A percentile compares a stretch with the other conserved stretches of the same genome.
Conservation (phyloP, 2,113 vertebrate species). For the Ammodramus savannarum region DNA sequence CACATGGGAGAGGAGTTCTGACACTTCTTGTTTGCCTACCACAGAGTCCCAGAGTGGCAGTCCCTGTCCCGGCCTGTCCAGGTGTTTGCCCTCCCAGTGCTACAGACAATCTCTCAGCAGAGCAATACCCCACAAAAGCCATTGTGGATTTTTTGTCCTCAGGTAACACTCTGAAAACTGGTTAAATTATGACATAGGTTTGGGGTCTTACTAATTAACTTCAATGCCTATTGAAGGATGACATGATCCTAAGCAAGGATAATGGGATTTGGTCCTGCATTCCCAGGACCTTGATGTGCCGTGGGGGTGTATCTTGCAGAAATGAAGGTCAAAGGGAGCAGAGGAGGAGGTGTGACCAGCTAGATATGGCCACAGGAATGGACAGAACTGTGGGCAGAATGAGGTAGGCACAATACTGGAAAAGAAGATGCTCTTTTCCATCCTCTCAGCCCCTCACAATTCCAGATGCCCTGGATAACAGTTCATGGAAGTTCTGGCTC, state of each 20-base stretch:
- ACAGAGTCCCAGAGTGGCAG: not conserved
- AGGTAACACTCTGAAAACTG: not conserved
- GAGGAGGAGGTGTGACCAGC: not conserved
- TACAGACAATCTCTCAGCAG: not conserved
- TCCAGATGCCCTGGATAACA: not conserved
- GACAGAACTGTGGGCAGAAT: not conserved
- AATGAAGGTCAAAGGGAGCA: not conserved
- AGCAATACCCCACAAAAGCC: not conserved
- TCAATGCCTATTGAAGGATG: not conserved
- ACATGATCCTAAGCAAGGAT: not conserved
- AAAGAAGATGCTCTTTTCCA: not conserved
- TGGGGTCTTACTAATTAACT: not conserved
- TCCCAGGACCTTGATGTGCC: not conserved
- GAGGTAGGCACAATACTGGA: not conserved
- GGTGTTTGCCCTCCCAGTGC: not conserved
- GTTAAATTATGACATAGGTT: not conserved
- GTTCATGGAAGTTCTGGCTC: rapidly evolving
- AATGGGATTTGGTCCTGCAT: not conserved
- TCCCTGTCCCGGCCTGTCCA: not conserved
- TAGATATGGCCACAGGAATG: not conserved
- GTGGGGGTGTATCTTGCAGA: not conserved
- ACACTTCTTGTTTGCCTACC: rapidly evolving
- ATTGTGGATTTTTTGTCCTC: not conserved
- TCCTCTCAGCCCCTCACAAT: not conserved
- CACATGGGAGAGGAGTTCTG: not conserved